Percentiles rank a stretch among this genome's conserved stretches.
Conservation (phyloP, 2,113 vertebrate species). For the Myiozetetes cayanensis region DNA sequence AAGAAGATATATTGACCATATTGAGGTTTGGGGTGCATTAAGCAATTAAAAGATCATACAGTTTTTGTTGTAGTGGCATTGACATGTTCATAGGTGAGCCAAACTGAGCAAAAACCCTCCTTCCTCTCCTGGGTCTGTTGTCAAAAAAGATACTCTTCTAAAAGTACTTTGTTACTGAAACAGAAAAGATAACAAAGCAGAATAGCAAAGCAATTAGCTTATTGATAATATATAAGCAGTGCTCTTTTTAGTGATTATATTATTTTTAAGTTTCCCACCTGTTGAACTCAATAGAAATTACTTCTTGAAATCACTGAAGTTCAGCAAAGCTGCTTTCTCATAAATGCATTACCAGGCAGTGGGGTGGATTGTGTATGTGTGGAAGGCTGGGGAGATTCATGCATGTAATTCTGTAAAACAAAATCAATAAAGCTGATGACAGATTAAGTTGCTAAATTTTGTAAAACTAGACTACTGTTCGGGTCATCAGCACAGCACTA, state of each 20-base stretch:
- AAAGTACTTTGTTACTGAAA: not conserved
- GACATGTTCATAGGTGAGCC: not conserved
- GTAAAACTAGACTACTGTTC: conserved; percentile 67
- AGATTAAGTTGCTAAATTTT: conserved; percentile 70
- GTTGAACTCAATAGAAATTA: conserved; percentile 49
- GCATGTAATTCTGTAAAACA: conserved; percentile 64
- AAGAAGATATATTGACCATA: not conserved
- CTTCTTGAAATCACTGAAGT: not conserved
- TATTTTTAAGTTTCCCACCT: conserved; percentile 49
- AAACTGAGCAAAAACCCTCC: not conserved
- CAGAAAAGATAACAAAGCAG: not conserved
- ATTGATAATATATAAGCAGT: not conserved
- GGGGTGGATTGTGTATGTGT: not conserved
- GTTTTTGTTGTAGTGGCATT: conserved; percentile 14
- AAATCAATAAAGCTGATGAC: conserved; percentile 75
- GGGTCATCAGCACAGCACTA: conserved; percentile 59
- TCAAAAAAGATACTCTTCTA: not conserved
- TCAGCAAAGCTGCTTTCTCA: conserved; percentile 30
- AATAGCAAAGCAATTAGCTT: conserved; percentile 29
- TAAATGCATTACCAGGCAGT: conserved; percentile 45
- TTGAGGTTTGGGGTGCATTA: not conserved
- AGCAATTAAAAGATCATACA: not conserved
- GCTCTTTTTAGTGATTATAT: conserved; percentile 12
- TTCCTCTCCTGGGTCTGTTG: not conserved
- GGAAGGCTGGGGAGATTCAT: conserved; percentile 45